These are phyloP conservation scores for Scaeva pyrastri DNA, from an alignment of 2,888 invertebrate genomes.

Conservation along the genomic window DNA sequence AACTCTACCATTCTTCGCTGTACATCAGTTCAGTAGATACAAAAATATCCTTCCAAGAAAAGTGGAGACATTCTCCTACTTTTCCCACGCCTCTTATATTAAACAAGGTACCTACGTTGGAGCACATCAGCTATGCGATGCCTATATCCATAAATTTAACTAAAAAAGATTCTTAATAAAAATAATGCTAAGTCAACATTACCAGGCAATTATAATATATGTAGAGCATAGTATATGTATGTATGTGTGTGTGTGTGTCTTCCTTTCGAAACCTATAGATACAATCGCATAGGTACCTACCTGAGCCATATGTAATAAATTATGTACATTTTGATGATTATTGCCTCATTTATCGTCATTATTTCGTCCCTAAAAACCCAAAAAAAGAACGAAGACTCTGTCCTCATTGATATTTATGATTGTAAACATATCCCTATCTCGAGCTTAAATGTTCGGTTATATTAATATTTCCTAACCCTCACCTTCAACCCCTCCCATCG, in stretches of 20 bases:
- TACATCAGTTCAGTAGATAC: too few relatives aligned
- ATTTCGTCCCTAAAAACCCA: constrained; percentile 16
- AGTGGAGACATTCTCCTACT: too few relatives aligned
- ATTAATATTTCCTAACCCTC: constrained; percentile 21
- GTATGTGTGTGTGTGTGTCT: too few relatives aligned
- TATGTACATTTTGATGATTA: constrained; percentile 48
- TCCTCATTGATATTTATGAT: constrained; percentile 65
- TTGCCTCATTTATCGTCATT: constrained; percentile 54
- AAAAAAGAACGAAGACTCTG: constrained; percentile 20
- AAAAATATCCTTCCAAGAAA: too few relatives aligned
- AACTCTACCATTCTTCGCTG: too few relatives aligned
- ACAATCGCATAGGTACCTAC: background rate
- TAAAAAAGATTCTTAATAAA: background rate
- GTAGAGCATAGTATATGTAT: too few relatives aligned
- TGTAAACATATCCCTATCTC: constrained; percentile 41
- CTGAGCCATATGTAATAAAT: constrained; percentile 5
- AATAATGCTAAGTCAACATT: constrained; percentile 4
- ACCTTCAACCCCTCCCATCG: background rate
- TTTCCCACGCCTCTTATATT: too few relatives aligned
- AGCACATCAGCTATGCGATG: too few relatives aligned
- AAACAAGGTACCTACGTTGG: too few relatives aligned
- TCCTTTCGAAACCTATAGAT: background rate
- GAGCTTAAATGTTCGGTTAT: constrained; percentile 49
- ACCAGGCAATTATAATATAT: too few relatives aligned
- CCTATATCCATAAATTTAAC: constrained; percentile 4